Percentiles rank a stretch among this genome's conserved stretches.
These are phyloP conservation scores for Nothocercus nigrocapillus DNA, from an alignment of 2,113 vertebrate genomes.

Conservation along the genomic window DNA sequence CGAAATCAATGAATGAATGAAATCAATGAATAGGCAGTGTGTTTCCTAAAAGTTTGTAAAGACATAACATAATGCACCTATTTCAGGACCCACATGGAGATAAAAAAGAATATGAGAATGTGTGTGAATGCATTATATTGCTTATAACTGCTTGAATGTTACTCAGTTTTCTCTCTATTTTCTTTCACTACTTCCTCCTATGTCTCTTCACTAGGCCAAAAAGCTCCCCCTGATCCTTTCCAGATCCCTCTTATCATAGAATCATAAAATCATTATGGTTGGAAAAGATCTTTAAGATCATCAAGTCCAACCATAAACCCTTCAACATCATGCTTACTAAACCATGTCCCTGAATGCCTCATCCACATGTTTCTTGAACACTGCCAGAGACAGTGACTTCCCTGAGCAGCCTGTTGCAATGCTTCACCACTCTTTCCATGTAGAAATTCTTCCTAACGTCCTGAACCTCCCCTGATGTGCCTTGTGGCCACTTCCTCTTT, in stretches of 20 bases:
- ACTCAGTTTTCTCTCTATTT: not conserved
- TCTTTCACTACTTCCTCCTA: not conserved
- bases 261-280: too few relatives aligned
- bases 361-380: too few relatives aligned
- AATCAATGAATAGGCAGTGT: not conserved
- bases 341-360: too few relatives aligned
- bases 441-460: too few relatives aligned
- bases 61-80: not conserved
- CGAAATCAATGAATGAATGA: not conserved
- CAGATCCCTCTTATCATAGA: not conserved
- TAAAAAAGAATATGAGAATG: not conserved
- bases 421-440: too few relatives aligned
- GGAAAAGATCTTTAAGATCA: too few relatives aligned
- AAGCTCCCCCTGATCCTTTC: not conserved
- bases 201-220: conserved; percentile 16
- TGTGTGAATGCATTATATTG: not conserved
- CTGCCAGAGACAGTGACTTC: too few relatives aligned
- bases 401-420: too few relatives aligned
- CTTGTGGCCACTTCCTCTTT: too few relatives aligned
- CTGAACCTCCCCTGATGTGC: too few relatives aligned
- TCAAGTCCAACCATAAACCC: too few relatives aligned
- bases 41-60: not conserved
- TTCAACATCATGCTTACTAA: too few relatives aligned
- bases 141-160: not conserved
- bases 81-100: not conserved